Evolutionary conservation across 2,888 invertebrate species (phyloP).

Genomic region (Dryobota labecula): DNA sequence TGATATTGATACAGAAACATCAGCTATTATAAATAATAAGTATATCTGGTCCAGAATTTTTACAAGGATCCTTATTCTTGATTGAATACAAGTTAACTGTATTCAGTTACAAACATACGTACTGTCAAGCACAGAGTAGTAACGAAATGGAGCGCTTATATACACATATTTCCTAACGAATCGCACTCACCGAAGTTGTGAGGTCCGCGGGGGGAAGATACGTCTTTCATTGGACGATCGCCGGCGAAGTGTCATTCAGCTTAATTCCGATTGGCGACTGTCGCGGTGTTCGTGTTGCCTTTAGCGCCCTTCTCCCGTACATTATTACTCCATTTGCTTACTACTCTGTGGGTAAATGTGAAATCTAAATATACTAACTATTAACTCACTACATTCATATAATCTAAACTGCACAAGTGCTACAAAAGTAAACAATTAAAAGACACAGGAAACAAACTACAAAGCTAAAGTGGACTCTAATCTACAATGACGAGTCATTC

Average conservation of each 20-base stretch:
- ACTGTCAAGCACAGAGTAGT: slow-evolving; percentile 49
- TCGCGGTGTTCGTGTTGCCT: slow-evolving; percentile 43
- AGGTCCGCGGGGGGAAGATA: slow-evolving; percentile 47
- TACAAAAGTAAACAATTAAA: slow-evolving; percentile 14
- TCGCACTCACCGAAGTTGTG: slow-evolving; percentile 58
- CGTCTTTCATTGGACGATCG: slow-evolving; percentile 56
- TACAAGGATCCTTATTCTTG: slow-evolving; percentile 16
- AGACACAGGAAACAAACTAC: slow-evolving; percentile 42
- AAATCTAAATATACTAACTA: slow-evolving; percentile 52
- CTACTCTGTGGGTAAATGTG: slow-evolving; percentile 62
- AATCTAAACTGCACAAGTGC: slow-evolving; percentile 22
- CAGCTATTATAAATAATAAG: not conserved
- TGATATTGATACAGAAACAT: not conserved
- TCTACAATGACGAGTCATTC: slow-evolving; percentile 38
- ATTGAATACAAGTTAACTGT: slow-evolving; percentile 18
- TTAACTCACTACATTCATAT: slow-evolving; percentile 40
- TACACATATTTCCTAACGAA: slow-evolving; percentile 43
- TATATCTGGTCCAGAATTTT: slow-evolving; percentile 4
- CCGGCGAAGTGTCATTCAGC: slow-evolving; percentile 39
- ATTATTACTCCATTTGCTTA: slow-evolving; percentile 63
- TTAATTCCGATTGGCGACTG: slow-evolving; percentile 41
- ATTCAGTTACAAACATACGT: not conserved
- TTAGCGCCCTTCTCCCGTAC: slow-evolving; percentile 51
- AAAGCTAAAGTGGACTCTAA: slow-evolving; percentile 28
- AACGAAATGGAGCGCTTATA: slow-evolving; percentile 52